Conservation (phyloP, 2,113 vertebrate species). For the Ardeotis arabs region DNA sequence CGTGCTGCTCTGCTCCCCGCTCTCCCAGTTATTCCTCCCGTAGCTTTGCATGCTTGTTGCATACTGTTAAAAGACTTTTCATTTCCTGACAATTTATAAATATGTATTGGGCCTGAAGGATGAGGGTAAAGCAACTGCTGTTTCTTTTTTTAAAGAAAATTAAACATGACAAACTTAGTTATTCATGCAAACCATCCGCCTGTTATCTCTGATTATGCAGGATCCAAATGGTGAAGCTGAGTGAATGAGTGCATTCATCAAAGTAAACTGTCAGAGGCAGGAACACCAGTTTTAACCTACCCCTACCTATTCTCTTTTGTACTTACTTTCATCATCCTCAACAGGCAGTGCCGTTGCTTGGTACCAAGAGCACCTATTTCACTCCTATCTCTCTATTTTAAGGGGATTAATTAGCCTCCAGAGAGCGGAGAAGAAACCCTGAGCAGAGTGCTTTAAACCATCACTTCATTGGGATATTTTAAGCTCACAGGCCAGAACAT, state of each 20-base stretch:
- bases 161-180: slow-evolving; percentile 79
- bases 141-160: slow-evolving; percentile 76
- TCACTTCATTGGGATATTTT: slow-evolving; percentile 60
- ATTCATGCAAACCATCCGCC: slow-evolving; percentile 78
- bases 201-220: slow-evolving; percentile 76
- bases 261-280: slow-evolving; percentile 64
- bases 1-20: not conserved
- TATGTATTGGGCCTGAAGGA: slow-evolving; percentile 71
- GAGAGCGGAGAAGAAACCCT: slow-evolving; percentile 45
- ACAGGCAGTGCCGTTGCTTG: slow-evolving; percentile 17
- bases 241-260: slow-evolving; percentile 72
- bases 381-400: slow-evolving; percentile 44
- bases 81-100: slow-evolving; percentile 73
- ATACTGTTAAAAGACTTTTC: slow-evolving; percentile 53
- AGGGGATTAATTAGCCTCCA: slow-evolving; percentile 75
- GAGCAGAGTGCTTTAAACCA: slow-evolving; percentile 60
- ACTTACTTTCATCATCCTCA: slow-evolving; percentile 9
- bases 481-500: slow-evolving; percentile 61
- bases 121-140: slow-evolving; percentile 65
- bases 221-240: slow-evolving; percentile 71
- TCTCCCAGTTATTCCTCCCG: not conserved
- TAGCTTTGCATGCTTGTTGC: slow-evolving; percentile 55
- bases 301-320: slow-evolving; percentile 57
- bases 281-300: slow-evolving; percentile 45
- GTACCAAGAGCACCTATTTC: slow-evolving; percentile 25